Evolutionary conservation across 2,797 vertebrate species (phyloP).

Genomic region (Fratercula arctica): DNA sequence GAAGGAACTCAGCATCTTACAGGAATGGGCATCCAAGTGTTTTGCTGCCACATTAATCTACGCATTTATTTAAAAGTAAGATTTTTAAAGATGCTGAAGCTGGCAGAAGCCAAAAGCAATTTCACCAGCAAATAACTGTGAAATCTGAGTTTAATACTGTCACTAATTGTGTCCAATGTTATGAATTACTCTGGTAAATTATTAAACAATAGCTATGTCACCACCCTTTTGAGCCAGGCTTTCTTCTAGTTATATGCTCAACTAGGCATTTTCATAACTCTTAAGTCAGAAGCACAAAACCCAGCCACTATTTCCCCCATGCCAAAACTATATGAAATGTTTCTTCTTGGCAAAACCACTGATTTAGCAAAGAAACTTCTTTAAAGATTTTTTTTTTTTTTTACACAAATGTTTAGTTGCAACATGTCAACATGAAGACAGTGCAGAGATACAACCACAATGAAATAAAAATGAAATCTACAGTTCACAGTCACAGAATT

Average conservation of each 20-base stretch:
- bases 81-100: not conserved
- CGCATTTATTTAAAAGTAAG: not conserved
- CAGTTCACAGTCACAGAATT: not conserved
- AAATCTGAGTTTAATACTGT: not conserved
- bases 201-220: not conserved
- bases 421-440: not conserved
- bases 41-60: not conserved
- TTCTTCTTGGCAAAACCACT: not conserved
- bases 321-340: not conserved
- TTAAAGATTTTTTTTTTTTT: not conserved
- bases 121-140: not conserved
- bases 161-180: not conserved
- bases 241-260: not conserved
- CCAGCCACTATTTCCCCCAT: not conserved
- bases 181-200: constrained; percentile 7
- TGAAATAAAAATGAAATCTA: not conserved
- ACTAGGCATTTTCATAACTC: not conserved
- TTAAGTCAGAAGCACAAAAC: not conserved
- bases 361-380: not conserved
- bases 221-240: not conserved
- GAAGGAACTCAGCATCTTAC: not conserved
- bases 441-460: not conserved
- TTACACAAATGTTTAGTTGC: not conserved
- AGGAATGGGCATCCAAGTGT: not conserved
- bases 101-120: not conserved